Evolutionary conservation across 2,797 vertebrate genomes (phyloP).

Genomic region (Lithobates sylvaticus): DNA sequence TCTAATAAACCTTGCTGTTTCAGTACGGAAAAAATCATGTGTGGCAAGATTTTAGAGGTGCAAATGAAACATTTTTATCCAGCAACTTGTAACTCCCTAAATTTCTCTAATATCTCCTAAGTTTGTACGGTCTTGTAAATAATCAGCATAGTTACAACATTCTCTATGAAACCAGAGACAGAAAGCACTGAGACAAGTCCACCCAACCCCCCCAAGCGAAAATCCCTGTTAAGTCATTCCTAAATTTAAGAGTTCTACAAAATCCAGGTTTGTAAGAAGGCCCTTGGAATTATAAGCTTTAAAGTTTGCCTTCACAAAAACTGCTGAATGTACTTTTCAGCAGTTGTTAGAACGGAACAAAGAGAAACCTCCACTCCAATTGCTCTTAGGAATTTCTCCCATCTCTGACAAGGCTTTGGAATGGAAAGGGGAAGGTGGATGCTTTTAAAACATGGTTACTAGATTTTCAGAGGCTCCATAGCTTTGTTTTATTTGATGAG

Average conservation of each 20-base stretch:
- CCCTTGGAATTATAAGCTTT: constrained; percentile 65
- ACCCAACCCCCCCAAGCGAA: constrained; percentile 58
- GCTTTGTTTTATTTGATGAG: constrained; percentile 60
- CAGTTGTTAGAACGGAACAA: constrained; percentile 66
- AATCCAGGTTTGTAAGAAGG: constrained; percentile 64
- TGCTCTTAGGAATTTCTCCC: constrained; percentile 70
- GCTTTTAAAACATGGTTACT: constrained; percentile 65
- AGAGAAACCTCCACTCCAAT: constrained; percentile 69
- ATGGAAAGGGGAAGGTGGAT: constrained; percentile 65
- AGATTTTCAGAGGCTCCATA: constrained; percentile 69
- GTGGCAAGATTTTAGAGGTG: too few species aligned
- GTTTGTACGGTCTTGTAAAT: constrained; percentile 41
- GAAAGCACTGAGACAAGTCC: constrained; percentile 56
- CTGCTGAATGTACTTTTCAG: constrained; percentile 59
- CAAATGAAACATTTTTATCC: too few species aligned
- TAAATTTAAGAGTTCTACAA: constrained; percentile 63
- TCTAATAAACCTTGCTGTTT: too few species aligned
- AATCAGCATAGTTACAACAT: constrained; percentile 63
- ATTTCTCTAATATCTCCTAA: background rate
- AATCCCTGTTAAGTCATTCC: constrained; percentile 65
- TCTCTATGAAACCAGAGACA: constrained; percentile 67
- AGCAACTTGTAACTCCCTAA: too few species aligned
- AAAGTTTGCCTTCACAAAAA: constrained; percentile 66
- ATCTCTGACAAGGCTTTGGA: constrained; percentile 66
- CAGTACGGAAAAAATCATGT: too few species aligned